phyloP scores from a whole-genome alignment of 2,797 vertebrate species.

The Pelobates cultripes region DNA sequence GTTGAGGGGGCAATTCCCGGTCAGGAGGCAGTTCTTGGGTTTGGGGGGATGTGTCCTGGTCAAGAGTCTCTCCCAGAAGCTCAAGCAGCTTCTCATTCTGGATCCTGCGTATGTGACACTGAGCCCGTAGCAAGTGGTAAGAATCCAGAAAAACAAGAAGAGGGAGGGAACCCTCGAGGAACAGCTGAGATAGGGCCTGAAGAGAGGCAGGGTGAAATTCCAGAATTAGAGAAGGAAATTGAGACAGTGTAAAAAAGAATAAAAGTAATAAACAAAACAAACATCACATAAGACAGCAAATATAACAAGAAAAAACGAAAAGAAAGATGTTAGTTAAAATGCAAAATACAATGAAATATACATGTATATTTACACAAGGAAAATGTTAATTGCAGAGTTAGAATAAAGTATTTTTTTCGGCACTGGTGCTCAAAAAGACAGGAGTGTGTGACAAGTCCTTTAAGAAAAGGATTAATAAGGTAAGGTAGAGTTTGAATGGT shows the following conservation, averaged over 20 bases:
- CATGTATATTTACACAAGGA: too few relatives aligned
- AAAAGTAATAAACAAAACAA: not conserved
- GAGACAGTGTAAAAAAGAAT: not conserved
- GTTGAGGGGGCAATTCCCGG: slow-evolving; percentile 47
- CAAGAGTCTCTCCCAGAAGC: slow-evolving; percentile 53
- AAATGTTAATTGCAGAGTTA: too few relatives aligned
- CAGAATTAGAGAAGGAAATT: not conserved
- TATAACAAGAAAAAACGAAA: not conserved
- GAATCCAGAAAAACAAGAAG: slow-evolving; percentile 55
- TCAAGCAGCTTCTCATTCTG: slow-evolving; percentile 54
- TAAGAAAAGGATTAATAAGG: too few relatives aligned
- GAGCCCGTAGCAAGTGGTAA: slow-evolving; percentile 53
- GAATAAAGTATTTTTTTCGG: too few relatives aligned
- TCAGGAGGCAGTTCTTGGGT: slow-evolving; percentile 53
- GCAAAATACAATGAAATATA: too few relatives aligned
- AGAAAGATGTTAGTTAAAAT: not conserved
- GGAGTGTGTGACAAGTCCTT: too few relatives aligned
- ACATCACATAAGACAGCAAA: not conserved
- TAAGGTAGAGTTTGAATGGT: too few relatives aligned
- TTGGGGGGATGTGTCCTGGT: slow-evolving; percentile 51
- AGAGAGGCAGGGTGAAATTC: not conserved
- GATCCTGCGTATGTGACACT: slow-evolving; percentile 55
- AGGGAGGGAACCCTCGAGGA: slow-evolving; percentile 56
- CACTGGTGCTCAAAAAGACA: too few relatives aligned
- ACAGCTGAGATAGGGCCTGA: slow-evolving; percentile 53